Percentiles rank a stretch among this genome's conserved stretches.
Evolutionary conservation across 2,888 invertebrate species (phyloP).

Genomic region (Thumatha senex): DNA sequence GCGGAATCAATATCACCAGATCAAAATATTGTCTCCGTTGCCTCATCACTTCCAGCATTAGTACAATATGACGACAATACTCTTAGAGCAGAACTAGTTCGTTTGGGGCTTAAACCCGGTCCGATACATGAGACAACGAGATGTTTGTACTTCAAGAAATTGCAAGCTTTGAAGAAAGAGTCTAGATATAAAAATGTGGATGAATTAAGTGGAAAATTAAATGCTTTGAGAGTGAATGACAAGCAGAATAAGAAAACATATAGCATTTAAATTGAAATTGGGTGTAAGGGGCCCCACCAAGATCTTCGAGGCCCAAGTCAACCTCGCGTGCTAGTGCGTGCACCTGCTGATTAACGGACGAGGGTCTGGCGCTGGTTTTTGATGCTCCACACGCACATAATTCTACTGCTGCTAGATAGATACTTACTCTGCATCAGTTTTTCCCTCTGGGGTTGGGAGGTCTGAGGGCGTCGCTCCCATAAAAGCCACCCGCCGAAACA

Average conservation of each 20-base stretch:
- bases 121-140: slow-evolving; percentile 92
- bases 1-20: slow-evolving; percentile 53
- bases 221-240: slow-evolving; percentile 14
- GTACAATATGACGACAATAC: slow-evolving; percentile 87
- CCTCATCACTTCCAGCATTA: slow-evolving; percentile 83
- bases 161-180: slow-evolving; percentile 83
- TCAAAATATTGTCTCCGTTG: slow-evolving; percentile 68
- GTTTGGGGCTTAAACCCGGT: slow-evolving; percentile 88
- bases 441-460: too few relatives aligned
- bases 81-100: slow-evolving; percentile 85
- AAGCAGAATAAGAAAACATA: slow-evolving; percentile 27
- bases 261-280: background rate
- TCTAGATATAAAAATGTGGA: slow-evolving; percentile 24
- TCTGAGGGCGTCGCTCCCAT: too few relatives aligned
- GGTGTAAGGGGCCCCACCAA: too few relatives aligned
- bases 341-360: too few relatives aligned
- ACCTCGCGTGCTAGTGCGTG: too few relatives aligned
- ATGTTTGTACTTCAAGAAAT: slow-evolving; percentile 88
- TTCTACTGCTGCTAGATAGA: too few relatives aligned
- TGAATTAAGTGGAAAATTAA: slow-evolving; percentile 9
- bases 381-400: too few relatives aligned
- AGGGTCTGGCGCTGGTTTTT: too few relatives aligned
- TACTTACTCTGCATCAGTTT: too few relatives aligned
- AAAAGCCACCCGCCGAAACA: too few relatives aligned
- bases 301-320: too few relatives aligned